Evolutionary conservation across 2,797 vertebrate species (phyloP), one percentile per base, ranked within the genome.

Genomic region (Tinamus major): DNA sequence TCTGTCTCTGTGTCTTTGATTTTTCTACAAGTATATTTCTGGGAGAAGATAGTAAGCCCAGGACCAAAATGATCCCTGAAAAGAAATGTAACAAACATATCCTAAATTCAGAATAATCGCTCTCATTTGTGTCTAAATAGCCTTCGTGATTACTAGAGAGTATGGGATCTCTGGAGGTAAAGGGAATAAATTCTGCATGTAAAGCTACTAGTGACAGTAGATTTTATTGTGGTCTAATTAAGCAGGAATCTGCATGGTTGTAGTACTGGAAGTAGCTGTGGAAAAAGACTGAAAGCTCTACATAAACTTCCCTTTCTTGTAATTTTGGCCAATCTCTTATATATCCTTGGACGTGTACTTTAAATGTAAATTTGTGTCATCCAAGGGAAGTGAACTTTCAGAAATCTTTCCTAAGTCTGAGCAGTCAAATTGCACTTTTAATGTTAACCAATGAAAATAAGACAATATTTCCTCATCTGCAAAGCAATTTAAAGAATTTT

Each of bases 11-110:
- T 35, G 3, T 2, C n/a, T 17, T 9, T 74, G 31, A 13, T 55
- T 71, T 8, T n/a, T 9, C 5, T 41, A 5, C 8, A 70, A 39
- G 3, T 20, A 10, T 44, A 0, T 42, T 69, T 1, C 27, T 56
- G 49, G 61, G 6, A 68, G 1, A 37, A 10, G 6, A 3, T 10
- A 71, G 2, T 11, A 24, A 39, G 35, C 27, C 31, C 5, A 31
- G 4, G 8, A 15, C 17, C 20, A 8, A 51, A 19, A 3, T 72
- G 13, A 49, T 2, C 26, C 13, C 10, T 63, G 21, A 83, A 16
- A 85, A 76, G 51, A 26, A 37, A 18, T 6, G 31, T 53, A 55
- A 31, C 10, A 55, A 58, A 80, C 67, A 49, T 13, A 26, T 13
- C 33, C 5, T 64, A 51, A n/a, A 79, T 56, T 87, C 13, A 51